A percentile compares a stretch with the other conserved stretches of the same genome.
phyloP scores from a whole-genome alignment of 2,113 vertebrate species.

The Nyctibius bracteatus region DNA sequence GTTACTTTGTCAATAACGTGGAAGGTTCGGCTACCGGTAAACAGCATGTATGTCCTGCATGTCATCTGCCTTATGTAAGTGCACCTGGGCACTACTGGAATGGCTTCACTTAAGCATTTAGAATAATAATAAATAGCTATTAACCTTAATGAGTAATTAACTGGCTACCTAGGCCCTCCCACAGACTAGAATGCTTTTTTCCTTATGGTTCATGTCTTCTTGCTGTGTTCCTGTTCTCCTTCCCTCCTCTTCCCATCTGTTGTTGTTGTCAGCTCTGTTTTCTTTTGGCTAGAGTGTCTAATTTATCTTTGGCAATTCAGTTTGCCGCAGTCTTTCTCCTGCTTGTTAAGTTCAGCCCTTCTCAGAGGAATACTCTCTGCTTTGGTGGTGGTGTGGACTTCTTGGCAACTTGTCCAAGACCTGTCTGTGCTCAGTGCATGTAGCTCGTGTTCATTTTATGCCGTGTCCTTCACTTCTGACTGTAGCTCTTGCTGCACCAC shows the following conservation, averaged over 20 bases:
- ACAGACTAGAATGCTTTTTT: slow-evolving; percentile 52
- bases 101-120: not conserved
- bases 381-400: not conserved
- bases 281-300: slow-evolving; percentile 54
- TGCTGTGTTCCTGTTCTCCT: slow-evolving; percentile 48
- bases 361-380: not conserved
- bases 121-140: slow-evolving; percentile 30
- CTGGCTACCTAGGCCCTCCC: slow-evolving; percentile 42
- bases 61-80: not conserved
- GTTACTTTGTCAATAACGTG: not conserved
- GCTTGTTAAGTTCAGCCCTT: not conserved
- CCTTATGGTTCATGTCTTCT: slow-evolving; percentile 58
- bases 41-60: not conserved
- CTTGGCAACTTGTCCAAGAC: not conserved
- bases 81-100: not conserved
- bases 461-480: not conserved
- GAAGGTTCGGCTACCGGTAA: not conserved
- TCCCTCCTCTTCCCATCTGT: slow-evolving; percentile 69
- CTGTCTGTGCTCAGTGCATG: not conserved
- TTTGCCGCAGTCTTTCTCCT: slow-evolving; percentile 39
- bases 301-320: slow-evolving; percentile 53
- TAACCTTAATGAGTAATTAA: slow-evolving; percentile 56
- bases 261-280: slow-evolving; percentile 58
- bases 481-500: not conserved
- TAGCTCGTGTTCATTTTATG: not conserved